Percentiles rank a stretch among this genome's conserved stretches.
Evolutionary conservation across 2,113 vertebrate genomes (phyloP).

Genomic region (Butorides virescens): DNA sequence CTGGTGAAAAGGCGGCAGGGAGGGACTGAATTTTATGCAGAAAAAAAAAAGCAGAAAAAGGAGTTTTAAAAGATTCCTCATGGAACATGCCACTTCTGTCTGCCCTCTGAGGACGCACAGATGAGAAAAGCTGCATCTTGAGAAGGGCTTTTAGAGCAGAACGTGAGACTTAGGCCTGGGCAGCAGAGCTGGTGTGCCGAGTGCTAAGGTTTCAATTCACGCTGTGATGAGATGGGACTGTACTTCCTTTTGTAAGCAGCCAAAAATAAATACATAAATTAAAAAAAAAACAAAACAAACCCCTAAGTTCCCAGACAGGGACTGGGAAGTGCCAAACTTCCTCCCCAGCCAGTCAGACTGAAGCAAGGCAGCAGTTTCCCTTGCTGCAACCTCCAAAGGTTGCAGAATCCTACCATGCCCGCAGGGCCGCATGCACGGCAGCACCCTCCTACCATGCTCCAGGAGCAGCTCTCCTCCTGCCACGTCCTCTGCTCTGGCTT

Average conservation of each 20-base stretch:
- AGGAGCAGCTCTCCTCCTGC: background rate
- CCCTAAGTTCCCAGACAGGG: constrained; percentile 25
- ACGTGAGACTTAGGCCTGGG: background rate
- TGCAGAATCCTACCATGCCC: background rate
- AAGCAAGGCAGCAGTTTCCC: background rate
- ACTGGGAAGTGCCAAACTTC: constrained; percentile 36
- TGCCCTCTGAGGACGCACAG: background rate
- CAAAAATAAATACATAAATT: constrained; percentile 30
- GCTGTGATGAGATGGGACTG: background rate
- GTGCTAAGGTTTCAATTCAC: background rate
- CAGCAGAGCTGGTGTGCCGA: background rate
- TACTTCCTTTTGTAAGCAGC: constrained; percentile 10
- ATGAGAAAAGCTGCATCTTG: background rate
- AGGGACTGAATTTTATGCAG: background rate
- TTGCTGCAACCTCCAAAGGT: rapidly evolving
- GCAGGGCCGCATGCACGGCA: rapidly evolving
- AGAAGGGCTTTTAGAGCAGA: background rate
- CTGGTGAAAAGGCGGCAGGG: background rate
- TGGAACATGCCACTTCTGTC: background rate
- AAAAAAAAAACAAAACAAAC: background rate
- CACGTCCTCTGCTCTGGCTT: background rate
- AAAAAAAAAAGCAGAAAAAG: background rate
- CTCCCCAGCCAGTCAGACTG: background rate
- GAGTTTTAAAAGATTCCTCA: background rate
- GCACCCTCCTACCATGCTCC: background rate